Base-by-base conservation (phyloP, 2,113 vertebrate species). In the Hippocampus abdominalis region DNA sequence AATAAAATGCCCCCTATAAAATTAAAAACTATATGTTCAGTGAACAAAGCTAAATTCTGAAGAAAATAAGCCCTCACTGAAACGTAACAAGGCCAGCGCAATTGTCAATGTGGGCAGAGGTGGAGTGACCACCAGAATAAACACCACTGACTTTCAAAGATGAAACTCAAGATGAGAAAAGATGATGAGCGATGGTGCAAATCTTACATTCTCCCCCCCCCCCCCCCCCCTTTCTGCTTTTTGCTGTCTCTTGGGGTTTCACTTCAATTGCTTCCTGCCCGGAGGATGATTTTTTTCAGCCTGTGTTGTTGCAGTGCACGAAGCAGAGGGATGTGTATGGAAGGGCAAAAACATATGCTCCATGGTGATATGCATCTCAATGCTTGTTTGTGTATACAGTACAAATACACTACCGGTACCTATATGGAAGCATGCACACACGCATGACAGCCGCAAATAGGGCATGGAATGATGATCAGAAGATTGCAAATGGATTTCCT, bases 401-500 rank as follows among this genome's bases (percentile, higher is more conserved):
- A 16, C 0, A 18, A 48, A 18, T 42, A 42, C 11, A 6, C 32
- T 36, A 36, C 40, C 8, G 11, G 42, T 10, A 49, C 39, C 13
- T 36, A 63, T 4, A 62, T 62, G 60, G 60, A 60, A 39, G 16
- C 56, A n/a, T 29, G 15, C 56, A 70, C 46, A 68, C 36, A 60
- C 62, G 32, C 21, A 53, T n/a, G 49, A 32, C 64, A 40, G 44
- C 6, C 20, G 69, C 60, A 73, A 29, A 49, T 51, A 3, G 16
- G 29, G 60, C 10, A 64, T 40, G 7, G 11, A 73, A 75, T 71
- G 82, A 78, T 78, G 78, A 77, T 77, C 73, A 76, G 70, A 70
- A 81, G 76, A 71, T 72, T 65, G 81, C 54, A 60, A 69, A 61
- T 44, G 53, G 73, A 86, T 84, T 88, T 81, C 84, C 74, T 77